Percentiles rank a stretch among this genome's conserved stretches.
phyloP scores from a whole-genome alignment of 2,888 invertebrate genomes.

The Lagria hirta region DNA sequence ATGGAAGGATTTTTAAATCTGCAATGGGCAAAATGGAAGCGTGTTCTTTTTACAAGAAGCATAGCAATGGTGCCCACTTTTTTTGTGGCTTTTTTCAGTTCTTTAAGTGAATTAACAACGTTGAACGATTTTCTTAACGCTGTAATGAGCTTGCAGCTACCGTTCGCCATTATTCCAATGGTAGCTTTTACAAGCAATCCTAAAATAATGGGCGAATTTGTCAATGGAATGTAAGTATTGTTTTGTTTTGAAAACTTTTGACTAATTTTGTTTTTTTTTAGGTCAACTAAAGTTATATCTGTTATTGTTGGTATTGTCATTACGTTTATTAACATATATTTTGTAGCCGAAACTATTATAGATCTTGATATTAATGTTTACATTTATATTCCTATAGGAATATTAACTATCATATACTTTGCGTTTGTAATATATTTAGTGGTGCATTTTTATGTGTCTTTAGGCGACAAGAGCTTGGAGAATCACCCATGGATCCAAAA shows the following conservation, averaged over 20 bases:
- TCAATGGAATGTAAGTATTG: conserved; percentile 71
- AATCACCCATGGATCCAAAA: conserved; percentile 32
- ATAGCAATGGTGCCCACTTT: conserved; percentile 79
- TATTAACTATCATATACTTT: conserved; percentile 33
- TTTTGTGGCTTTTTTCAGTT: conserved; percentile 65
- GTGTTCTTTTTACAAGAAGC: conserved; percentile 80
- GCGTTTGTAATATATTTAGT: conserved; percentile 35
- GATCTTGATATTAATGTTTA: conserved; percentile 45
- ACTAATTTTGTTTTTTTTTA: too few species aligned
- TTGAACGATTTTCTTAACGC: conserved; percentile 86
- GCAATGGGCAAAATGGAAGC: conserved; percentile 82
- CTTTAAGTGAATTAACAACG: conserved; percentile 67
- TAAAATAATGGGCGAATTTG: conserved; percentile 80
- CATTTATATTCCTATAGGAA: conserved; percentile 27
- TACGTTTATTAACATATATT: conserved; percentile 76
- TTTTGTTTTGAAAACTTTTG: too few species aligned
- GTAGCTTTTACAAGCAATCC: conserved; percentile 80
- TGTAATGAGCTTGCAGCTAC: conserved; percentile 83
- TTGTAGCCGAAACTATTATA: conserved; percentile 65
- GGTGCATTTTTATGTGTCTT: conserved; percentile 38
- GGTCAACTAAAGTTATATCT: conserved; percentile 66
- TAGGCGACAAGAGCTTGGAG: conserved; percentile 32
- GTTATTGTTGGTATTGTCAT: conserved; percentile 66
- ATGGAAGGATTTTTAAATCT: conserved; percentile 89
- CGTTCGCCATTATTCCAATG: conserved; percentile 82